These are phyloP conservation scores for Xylocampa areola DNA, from an alignment of 2,888 invertebrate genomes.

Conservation along the genomic window DNA sequence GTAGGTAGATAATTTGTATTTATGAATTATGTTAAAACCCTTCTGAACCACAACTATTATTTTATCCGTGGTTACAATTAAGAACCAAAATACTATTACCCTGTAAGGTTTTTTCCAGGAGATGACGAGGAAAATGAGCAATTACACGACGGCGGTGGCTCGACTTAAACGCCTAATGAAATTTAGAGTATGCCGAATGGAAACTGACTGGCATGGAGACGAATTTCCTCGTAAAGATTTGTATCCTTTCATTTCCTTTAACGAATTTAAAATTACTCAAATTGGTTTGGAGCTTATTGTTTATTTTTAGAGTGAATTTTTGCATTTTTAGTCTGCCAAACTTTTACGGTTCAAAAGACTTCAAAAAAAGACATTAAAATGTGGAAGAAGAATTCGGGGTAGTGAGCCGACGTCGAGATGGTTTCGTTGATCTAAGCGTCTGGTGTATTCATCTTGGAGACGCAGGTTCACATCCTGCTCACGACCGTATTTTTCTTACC, in stretches of 20 bases:
- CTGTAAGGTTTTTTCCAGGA: constrained; percentile 74
- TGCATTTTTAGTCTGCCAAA: no score
- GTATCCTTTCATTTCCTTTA: not conserved
- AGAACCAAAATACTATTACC: constrained; percentile 62
- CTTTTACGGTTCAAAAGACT: no score
- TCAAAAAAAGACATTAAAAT: no score
- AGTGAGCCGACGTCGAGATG: no score
- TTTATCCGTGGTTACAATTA: constrained; percentile 38
- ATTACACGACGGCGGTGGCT: constrained; percentile 85
- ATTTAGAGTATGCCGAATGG: constrained; percentile 86
- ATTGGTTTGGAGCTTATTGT: no score
- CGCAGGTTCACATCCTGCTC: no score
- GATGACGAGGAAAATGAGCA: constrained; percentile 86
- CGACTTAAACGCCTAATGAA: constrained; percentile 87
- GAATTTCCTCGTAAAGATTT: constrained; percentile 28
- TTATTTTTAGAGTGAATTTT: no score
- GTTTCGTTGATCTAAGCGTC: no score
- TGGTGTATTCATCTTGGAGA: no score
- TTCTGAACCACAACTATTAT: constrained; percentile 30
- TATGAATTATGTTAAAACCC: constrained; percentile 1
- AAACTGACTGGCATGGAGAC: constrained; percentile 68
- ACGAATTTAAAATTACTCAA: not conserved
- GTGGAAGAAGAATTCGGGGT: no score
- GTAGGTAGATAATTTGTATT: no score
- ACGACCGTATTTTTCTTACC: no score